phyloP scores from a whole-genome alignment of 2,113 vertebrate species.

The Anarrhichthys ocellatus region DNA sequence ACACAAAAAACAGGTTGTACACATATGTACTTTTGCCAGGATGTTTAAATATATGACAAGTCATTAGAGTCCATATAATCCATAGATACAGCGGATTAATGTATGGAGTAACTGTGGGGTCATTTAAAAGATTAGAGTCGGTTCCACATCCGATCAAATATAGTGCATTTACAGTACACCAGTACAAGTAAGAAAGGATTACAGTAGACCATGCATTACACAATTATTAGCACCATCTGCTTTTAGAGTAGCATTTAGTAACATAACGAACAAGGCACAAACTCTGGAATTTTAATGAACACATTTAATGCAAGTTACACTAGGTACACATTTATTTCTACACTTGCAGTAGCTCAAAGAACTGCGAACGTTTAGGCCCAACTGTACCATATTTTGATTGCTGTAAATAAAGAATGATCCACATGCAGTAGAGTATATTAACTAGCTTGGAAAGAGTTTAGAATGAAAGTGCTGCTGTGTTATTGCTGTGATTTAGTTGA shows the following conservation, averaged over 20 bases:
- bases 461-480: not conserved
- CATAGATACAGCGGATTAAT: not conserved
- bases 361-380: not conserved
- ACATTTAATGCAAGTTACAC: not conserved
- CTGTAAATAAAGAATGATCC: not conserved
- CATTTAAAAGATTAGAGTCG: not conserved
- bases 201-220: not conserved
- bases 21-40: no score
- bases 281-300: slow-evolving; percentile 7
- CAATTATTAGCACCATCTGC: slow-evolving; percentile 38
- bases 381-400: not conserved
- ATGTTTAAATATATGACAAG: not conserved
- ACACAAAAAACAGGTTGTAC: not conserved
- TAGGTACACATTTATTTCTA: not conserved
- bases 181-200: not conserved
- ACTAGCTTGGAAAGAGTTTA: not conserved
- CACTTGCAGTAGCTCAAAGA: not conserved
- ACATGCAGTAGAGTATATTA: not conserved
- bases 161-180: not conserved
- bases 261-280: slow-evolving; percentile 29
- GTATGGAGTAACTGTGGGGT: not conserved
- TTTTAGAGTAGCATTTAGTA: slow-evolving; percentile 41
- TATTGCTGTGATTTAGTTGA: not conserved
- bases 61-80: not conserved
- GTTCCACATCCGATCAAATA: not conserved